Base-by-base conservation (phyloP, 1,140 invertebrate species). In the Aphaenogaster ashmeadi region DNA sequence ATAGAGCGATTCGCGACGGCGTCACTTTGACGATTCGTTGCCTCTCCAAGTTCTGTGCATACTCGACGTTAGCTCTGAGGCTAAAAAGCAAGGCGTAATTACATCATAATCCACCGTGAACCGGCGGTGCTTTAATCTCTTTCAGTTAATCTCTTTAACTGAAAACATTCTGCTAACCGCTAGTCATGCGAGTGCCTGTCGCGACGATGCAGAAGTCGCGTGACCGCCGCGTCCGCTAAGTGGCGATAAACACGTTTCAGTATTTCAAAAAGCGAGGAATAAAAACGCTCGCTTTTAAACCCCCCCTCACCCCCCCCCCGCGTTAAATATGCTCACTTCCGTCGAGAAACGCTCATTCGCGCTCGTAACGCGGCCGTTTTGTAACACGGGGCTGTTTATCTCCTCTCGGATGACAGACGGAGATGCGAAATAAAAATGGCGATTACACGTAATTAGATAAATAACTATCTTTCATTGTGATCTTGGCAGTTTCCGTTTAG, bases 101-200 rank as follows among this genome's bases (percentile, higher is more conserved):
- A 54, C 78, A 81, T 81, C 64, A 81, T 81, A 71, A 81, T 81
- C 78, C 47, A 81, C 13, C 78, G 36, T 71, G 50, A 69, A 80
- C 47, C 36, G 62, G 62, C 62, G 47, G 62, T 69, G 21, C 62
- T 80, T 69, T 69, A 80, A 71, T 81, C 64, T 80, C 77, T 80
- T 67, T 67, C 62, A 21, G 27, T 67, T 54, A 50, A 67, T 80
- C 78, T 81, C 64, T 81, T 71, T 54, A 71, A 81, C 64, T 54
- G 64, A 54, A 81, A 69, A 81, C 78, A 54, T 81, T 81, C 36
- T 54, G 9, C 41, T 50, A 54, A 54, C 13, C 47, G 36, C 47
- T 80, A 71, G 50, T 81, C 78, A 54, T 71, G 64, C 47, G 78
- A 81, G 47, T 36, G n/a, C 0, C 15, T 9, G 9, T 64, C 41